Conservation (phyloP, 2,888 invertebrate genomes). For the Flexamia atlantica region DNA sequence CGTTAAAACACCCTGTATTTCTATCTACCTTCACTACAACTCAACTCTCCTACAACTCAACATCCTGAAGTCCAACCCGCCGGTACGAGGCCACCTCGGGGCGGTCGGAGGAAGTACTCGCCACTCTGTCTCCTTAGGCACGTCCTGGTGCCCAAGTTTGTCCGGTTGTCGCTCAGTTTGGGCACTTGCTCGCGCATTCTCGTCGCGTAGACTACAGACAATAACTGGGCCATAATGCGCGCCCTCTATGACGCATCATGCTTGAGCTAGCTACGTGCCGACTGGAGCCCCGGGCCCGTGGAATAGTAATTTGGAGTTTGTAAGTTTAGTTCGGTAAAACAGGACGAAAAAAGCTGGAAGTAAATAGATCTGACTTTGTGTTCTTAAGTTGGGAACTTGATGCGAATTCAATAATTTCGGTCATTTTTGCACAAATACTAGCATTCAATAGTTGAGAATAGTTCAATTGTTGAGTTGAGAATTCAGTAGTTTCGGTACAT, state of each 20-base stretch:
- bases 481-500: no score
- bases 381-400: no score
- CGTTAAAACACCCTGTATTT: no score
- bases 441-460: no score
- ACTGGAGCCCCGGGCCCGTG: not conserved
- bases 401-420: no score
- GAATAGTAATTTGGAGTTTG: not conserved
- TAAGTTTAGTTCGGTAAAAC: no score
- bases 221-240: not conserved
- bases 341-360: no score
- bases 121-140: not conserved
- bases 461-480: no score
- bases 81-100: not conserved
- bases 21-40: no score
- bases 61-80: not conserved
- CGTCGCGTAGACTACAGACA: not conserved
- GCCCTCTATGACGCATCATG: not conserved
- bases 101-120: not conserved
- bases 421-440: no score
- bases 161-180: not conserved
- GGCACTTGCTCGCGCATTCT: not conserved
- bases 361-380: no score
- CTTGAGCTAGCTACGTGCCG: not conserved
- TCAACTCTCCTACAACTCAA: no score
- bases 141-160: conserved; percentile 12